Base-by-base conservation (phyloP, 2,113 vertebrate genomes). In the Hippopotamus amphibius region DNA sequence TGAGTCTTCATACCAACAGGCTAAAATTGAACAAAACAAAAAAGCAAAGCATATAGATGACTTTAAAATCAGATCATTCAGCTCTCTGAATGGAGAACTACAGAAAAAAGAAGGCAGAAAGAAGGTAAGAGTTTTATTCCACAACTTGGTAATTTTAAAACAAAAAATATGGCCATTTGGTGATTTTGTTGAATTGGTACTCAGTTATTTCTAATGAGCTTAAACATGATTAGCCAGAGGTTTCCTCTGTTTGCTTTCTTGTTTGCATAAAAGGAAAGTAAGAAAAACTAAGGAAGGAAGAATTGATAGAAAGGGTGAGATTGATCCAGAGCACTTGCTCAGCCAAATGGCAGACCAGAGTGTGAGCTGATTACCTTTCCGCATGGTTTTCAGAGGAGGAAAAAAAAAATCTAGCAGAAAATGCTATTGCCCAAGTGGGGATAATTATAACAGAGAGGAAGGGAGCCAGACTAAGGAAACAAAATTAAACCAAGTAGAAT, bases 401-500 rank as follows among this genome's bases (percentile, higher is more conserved):
- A 79, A 48, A 19, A 7, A 55, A 55, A 55, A 24, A 19, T 55
- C 14, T 55, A 79, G 76, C 76, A 79, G 76, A 59, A 96, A 95
- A 89, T 65, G 6, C 55, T 86, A 68, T 77, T 86, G 30, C 43
- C 28, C 61, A 46, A 71, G 9, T 81, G 83, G 28, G 79, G 22
- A 74, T 87, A 95, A 89, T 95, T 92, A 43, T 61, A 89, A 81
- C 50, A 48, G 43, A 88, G 15, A 83, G 26, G 48, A 95, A 96
- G 80, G 53, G 13, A 97, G 15, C 7, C 53, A 76, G 37, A 65
- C n/a, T 10, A 61, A 69, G 21, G 41, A 91, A 96, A 85, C 50
- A 95, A 92, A 89, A 79, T 90, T 77, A 96, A 77, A 22, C 33
- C 21, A 77, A 68, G 15, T 71, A 82, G 43, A 84, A 77, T 13